Base-by-base conservation (phyloP, 2,113 vertebrate species). In the Cranoglanis bouderius region DNA sequence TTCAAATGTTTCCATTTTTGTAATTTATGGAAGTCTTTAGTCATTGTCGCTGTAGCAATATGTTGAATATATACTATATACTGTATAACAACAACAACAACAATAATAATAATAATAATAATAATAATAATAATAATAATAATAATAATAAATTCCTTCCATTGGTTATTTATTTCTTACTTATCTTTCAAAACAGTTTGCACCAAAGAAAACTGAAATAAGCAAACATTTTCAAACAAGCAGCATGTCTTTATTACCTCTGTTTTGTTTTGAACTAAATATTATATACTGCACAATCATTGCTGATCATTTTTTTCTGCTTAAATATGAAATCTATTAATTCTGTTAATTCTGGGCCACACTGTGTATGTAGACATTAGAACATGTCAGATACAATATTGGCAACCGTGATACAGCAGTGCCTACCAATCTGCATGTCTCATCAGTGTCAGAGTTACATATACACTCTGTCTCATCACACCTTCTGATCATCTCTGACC, bases 401-500 rank as follows among this genome's bases (percentile, higher is more conserved):
- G 24, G 9, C 40, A 78, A 49, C 26, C 13, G 6, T 49, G 43
- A 78, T 40, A 32, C 67, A 59, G 65, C 63, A 83, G 43, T 53
- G 49, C 63, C 35, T 55, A 75, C 51, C 83, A 86, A 85, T 88
- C 81, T 85, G 87, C 84, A 88, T 77, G 57, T 83, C 59, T 83
- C 85, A 86, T 35, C 35, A 81, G 83, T 82, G 77, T 88, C 87
- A 75, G 65, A 83, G 43, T 43, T 67, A n/a, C 67, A 81, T 75
- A 70, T 63, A 32, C 81, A 80, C 81, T 84, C 7, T 35, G 81
- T 32, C 85, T 87, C 53, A 38, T 86, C 82, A 38, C 81, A 75
- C 86, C 40, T 82, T 85, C 70, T 78, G 85, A 90, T 84, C 59
- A 78, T 77, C 61, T 67, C 63, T 63, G 55, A 86, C 82, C 78